Evolutionary conservation across 1,140 invertebrate genomes (phyloP), one percentile per base, ranked within the genome.

Genomic region (Drosophila pallidifrons): DNA sequence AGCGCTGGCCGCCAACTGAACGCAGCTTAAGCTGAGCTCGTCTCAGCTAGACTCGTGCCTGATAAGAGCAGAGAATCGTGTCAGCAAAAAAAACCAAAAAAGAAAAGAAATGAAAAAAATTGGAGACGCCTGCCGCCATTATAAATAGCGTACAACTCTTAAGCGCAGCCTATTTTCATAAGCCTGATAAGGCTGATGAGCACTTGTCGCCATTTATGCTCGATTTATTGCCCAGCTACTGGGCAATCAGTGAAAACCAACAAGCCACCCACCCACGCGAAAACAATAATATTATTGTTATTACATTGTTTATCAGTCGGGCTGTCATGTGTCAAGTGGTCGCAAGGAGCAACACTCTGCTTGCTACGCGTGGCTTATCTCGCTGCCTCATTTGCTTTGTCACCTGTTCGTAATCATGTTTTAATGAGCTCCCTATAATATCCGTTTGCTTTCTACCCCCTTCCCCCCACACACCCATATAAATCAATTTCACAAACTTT

Each of bases 221-320:
- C 28, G 11, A 25, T 30, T 52, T 52, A 52, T 28, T 10, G 32
- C 30, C 47, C 47, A 51, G 60, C 55, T 43, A 41, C 60, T 55
- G 75, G 32, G 20, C 28, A 46, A 46, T 64, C 82, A 69, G 25
- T 77, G 55, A 82, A 82, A 87, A 88, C 82, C 73, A 88, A 77
- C 66, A 77, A 55, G 5, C 51, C 76, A 74, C 81, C 81, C 51
- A 74, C 77, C 60, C 69, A 16, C 59, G 63, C 35, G 58, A 82
- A 77, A 88, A 87, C 83, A 87, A 88, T 78, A 87, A 88, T 86
- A 83, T 76, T 71, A 55, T 67, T 80, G 58, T 71, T 72, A 80
- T 77, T 80, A 55, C 10, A 59, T 59, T 71, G 74, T 72, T 76
- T 72, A 76, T 76, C 68, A 66, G 45, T 41, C 35, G 10, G 7